Base-by-base conservation (phyloP, 1,140 invertebrate genomes). In the Lepidostoma basale region DNA sequence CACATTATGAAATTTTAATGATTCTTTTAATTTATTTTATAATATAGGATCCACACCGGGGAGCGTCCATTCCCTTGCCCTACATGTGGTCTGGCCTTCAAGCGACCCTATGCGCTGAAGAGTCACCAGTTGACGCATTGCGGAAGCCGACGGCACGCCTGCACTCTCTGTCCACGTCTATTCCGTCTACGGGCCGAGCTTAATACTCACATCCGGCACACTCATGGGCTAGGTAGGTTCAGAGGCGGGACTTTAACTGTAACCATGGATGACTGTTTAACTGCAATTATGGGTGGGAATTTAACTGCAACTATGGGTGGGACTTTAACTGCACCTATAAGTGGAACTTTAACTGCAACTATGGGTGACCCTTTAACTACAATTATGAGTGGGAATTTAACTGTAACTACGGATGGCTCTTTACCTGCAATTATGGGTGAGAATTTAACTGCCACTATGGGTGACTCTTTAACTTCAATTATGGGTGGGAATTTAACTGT, bases 11-110 rank as follows among this genome's bases (percentile, higher is more conserved):
- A 33, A 33, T 6, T 33, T 6, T 33, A 6, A 33, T 33, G 30
- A 6, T 33, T 5, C 5, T 12, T 33, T 5, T 33, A 5, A 33
- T 33, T 5, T 33, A 33, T 33, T 5, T 5, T 33, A 33, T 33
- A 12, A 36, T 30, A 12, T 26, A 70, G 69, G 26, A 67, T 79
- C 42, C 88, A 89, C 74, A 87, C 85, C 0, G 83, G 83, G 3
- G 86, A 88, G 45, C 83, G 87, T 67, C 86, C 87, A 4, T 86
- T 84, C 74, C 75, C 78, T 5, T 89, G 88, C 74, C 81, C 83
- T 18, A 75, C 85, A 10, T 89, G 88, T 73, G 73, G 79, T 26
- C 69, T 75, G 59, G 62, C 75, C 72, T 79, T 81, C 73, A 67
- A 77, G 49, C 77, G 84, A 52, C 81, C 81, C 16, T 82, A 83